A percentile compares a stretch with the other conserved stretches of the same genome.
phyloP scores from a whole-genome alignment of 2,888 invertebrate species.

The Melanophora roralis region DNA sequence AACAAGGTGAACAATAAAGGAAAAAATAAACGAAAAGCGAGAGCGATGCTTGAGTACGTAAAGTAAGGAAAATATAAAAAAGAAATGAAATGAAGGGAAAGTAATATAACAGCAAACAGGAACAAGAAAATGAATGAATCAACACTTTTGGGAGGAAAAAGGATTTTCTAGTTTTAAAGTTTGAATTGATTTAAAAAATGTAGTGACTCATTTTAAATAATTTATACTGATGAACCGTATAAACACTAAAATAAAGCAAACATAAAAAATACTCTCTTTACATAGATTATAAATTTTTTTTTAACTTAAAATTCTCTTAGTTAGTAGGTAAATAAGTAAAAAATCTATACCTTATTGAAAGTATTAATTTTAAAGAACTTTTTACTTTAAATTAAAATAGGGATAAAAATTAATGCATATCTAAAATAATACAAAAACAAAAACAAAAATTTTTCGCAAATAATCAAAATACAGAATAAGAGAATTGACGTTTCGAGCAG shows the following conservation, averaged over 20 bases:
- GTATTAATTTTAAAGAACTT: too few species aligned
- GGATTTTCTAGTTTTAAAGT: too few species aligned
- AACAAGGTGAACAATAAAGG: constrained; percentile 15
- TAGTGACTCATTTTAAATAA: neutral
- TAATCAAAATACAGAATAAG: neutral
- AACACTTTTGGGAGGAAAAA: constrained; percentile 41
- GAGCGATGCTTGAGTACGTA: neutral
- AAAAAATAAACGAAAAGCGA: constrained; percentile 21
- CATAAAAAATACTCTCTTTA: neutral
- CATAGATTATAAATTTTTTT: neutral
- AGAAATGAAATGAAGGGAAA: constrained; percentile 41
- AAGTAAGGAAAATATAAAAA: constrained; percentile 30
- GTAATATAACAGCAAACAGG: constrained; percentile 22
- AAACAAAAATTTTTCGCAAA: constrained; percentile 6
- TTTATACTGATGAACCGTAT: neutral
- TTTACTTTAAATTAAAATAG: too few species aligned
- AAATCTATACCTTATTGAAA: too few species aligned
- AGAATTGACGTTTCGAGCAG: constrained; percentile 50
- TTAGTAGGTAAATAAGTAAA: too few species aligned
- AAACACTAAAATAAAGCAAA: neutral
- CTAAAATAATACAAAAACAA: too few species aligned
- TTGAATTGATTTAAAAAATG: too few species aligned
- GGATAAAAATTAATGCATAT: too few species aligned
- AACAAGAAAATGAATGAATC: constrained; percentile 47
- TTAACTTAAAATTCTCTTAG: neutral